Evolutionary conservation across 2,888 invertebrate species (phyloP), one percentile per base, ranked within the genome.

Genomic region (Cheilosia grossa): DNA sequence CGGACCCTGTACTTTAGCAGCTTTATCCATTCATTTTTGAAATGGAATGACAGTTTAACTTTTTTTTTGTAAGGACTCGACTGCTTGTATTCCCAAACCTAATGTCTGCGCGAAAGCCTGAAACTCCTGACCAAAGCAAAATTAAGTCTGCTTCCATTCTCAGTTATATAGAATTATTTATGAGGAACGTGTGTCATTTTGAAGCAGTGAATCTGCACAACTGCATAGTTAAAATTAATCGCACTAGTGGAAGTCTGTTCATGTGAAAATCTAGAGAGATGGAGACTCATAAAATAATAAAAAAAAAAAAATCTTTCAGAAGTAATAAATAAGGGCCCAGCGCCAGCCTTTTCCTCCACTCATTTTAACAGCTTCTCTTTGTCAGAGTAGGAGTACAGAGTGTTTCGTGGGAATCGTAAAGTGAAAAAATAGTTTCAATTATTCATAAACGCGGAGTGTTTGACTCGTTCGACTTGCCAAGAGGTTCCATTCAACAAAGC

Each of bases 301-400:
- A 24, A 42, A 40, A 30, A 17, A 51, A 42, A 40, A 53, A 40
- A 67, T 27, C 53, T 54, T 58, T 59, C 49, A 37, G 24, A 61
- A 53, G 72, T 13, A 42, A 72, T 72, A 72, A 72, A 72, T 72
- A 53, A 72, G 19, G 19, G 15, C 19, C 2, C 37, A 24, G 24
- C 2, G 24, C 3, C 24, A 10, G 0, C 1, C 7, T 9, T 37
- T 24, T 33, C 0, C 19, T 19, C 47, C 2, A n/a, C 10, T 13
- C 3, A 4, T 37, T 17, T 13, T 13, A 27, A 49, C 21, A 10
- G 3, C 51, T 64, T 64, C n/a, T 64, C 24, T 40, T 17, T 47
- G 33, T 2, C 37, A 37, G 37, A 37, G 37, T 13, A 37, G 27
- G 56, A 37, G 24, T 70, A 27, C 13, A 33, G 59, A 51, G 21